Conservation (phyloP, 2,797 vertebrate genomes). For the Salarias fasciatus region DNA sequence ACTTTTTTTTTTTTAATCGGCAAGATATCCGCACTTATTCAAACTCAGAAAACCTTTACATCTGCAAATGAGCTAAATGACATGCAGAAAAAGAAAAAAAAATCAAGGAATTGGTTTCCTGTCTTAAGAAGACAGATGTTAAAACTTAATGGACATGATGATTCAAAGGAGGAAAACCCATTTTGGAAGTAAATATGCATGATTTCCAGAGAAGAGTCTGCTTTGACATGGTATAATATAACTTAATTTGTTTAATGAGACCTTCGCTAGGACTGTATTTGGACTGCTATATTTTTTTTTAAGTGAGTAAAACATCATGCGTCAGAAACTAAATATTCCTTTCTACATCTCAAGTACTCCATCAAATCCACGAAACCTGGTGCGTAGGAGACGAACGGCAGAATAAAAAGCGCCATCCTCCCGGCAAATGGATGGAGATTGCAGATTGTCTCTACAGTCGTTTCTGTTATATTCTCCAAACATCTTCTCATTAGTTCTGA, state of each 20-base stretch:
- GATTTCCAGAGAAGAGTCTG: conserved; percentile 11
- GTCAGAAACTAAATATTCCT: not conserved
- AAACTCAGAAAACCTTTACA: too few relatives aligned
- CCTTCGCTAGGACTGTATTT: conserved; percentile 5
- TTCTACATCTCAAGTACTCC: not conserved
- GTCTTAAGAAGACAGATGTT: conserved; percentile 2
- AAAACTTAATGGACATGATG: conserved; percentile 2
- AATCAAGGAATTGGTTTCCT: not conserved
- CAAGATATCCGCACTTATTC: too few relatives aligned
- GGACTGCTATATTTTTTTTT: not conserved
- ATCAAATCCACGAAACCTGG: conserved; percentile 19
- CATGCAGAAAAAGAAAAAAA: conserved; percentile 1
- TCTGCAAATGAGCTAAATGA: conserved; percentile 8
- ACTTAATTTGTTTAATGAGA: conserved; percentile 2
- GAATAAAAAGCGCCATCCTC: not conserved
- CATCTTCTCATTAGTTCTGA: conserved; percentile 57
- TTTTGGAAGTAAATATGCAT: conserved; percentile 10
- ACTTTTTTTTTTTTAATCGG: not conserved
- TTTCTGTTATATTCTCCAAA: conserved; percentile 50
- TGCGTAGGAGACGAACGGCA: too few relatives aligned
- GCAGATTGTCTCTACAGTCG: conserved; percentile 24
- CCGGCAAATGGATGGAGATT: conserved; percentile 10
- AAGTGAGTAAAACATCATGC: conserved; percentile 8
- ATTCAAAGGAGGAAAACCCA: conserved; percentile 15
- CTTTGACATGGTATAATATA: conserved; percentile 13